These are phyloP conservation scores for Unio pictorum DNA, from an alignment of 2,888 invertebrate genomes.

Conservation along the genomic window DNA sequence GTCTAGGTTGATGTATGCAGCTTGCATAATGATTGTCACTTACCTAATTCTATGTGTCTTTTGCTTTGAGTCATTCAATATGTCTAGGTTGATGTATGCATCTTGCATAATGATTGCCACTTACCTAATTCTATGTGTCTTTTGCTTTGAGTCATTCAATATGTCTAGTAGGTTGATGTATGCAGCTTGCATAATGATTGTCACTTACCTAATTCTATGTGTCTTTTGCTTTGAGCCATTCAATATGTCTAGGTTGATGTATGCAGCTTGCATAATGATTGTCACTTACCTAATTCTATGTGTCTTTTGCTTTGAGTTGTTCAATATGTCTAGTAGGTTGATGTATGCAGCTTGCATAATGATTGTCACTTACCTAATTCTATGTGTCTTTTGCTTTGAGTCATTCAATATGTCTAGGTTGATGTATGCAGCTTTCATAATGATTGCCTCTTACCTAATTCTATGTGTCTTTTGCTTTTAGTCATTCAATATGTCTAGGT, in stretches of 20 bases:
- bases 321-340: slow-evolving; percentile 57
- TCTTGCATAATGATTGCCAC: slow-evolving; percentile 7
- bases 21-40: too few species aligned
- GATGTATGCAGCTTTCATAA: slow-evolving; percentile 51
- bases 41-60: slow-evolving; percentile 65
- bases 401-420: slow-evolving; percentile 58
- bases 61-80: slow-evolving; percentile 53
- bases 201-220: slow-evolving; percentile 60
- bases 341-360: slow-evolving; percentile 51
- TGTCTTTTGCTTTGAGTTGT: slow-evolving; percentile 53
- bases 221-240: slow-evolving; percentile 54
- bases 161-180: slow-evolving; percentile 61
- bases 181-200: slow-evolving; percentile 28
- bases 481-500: slow-evolving; percentile 57
- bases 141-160: slow-evolving; percentile 53
- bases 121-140: slow-evolving; percentile 64
- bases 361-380: slow-evolving; percentile 53
- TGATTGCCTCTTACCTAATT: slow-evolving; percentile 49
- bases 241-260: slow-evolving; percentile 58
- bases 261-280: slow-evolving; percentile 37
- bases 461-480: slow-evolving; percentile 56
- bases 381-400: slow-evolving; percentile 54
- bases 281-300: slow-evolving; percentile 60
- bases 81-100: slow-evolving; percentile 61
- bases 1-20: slow-evolving; percentile 63